Conservation (phyloP, 2,113 vertebrate genomes). For the Scolopax mira region DNA sequence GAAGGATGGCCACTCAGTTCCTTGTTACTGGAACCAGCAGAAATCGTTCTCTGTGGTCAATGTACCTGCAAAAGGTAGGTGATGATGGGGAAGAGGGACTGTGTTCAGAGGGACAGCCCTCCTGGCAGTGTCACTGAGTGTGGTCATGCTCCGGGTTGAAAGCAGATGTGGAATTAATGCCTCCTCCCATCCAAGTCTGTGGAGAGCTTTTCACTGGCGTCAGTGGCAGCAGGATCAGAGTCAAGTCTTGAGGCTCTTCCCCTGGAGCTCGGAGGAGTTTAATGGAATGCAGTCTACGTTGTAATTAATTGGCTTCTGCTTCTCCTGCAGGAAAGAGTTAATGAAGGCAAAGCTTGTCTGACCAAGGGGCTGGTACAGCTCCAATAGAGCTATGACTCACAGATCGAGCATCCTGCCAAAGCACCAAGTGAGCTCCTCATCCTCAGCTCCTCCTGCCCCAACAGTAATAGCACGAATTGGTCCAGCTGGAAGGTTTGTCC, state of each 20-base stretch:
- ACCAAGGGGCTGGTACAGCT: not conserved
- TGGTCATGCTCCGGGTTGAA: not conserved
- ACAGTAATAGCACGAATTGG: not conserved
- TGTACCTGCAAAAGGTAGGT: not conserved
- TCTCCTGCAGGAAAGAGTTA: constrained; percentile 68
- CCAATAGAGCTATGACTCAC: constrained; percentile 38
- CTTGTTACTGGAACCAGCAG: not conserved
- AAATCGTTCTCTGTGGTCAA: not conserved
- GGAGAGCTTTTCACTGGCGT: constrained; percentile 34
- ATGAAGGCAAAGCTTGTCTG: constrained; percentile 60
- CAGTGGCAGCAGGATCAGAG: constrained; percentile 55
- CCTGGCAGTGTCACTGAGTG: not conserved
- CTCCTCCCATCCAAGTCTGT: constrained; percentile 24
- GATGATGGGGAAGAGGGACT: not conserved
- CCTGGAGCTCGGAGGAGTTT: constrained; percentile 25
- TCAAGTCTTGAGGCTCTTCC: constrained; percentile 27
- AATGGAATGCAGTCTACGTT: constrained; percentile 26
- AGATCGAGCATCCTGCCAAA: not conserved
- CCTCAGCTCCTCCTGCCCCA: not conserved
- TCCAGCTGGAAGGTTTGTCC: not conserved
- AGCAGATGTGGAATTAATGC: not conserved
- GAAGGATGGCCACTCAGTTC: not conserved
- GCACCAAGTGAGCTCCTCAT: not conserved
- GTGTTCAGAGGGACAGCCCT: not conserved
- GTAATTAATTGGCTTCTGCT: constrained; percentile 51